phyloP scores from a whole-genome alignment of 35 echinoderm and acorn worm species.

The Diadema setosum region DNA sequence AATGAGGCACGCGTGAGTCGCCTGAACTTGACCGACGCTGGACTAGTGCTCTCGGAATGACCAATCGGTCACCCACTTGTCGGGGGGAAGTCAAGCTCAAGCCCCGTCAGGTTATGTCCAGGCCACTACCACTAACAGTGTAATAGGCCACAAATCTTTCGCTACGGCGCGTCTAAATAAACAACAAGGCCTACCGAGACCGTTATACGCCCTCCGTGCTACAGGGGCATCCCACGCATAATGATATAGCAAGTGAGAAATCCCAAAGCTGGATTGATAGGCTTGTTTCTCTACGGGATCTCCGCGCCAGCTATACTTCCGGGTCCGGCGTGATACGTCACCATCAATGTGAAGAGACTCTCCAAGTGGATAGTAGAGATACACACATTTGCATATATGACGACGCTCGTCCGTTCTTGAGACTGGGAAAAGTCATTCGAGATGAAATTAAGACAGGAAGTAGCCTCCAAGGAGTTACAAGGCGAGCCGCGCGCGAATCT shows the following conservation, averaged over 20 bases:
- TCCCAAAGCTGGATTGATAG: background rate
- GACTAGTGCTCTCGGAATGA: background rate
- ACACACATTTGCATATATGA: slow-evolving; percentile 1
- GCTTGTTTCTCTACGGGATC: background rate
- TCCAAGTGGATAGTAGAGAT: background rate
- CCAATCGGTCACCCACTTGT: background rate
- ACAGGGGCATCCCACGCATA: too few relatives aligned
- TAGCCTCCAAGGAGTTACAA: background rate
- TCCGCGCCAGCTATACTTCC: background rate
- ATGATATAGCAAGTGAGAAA: too few relatives aligned
- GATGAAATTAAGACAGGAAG: slow-evolving; percentile 12
- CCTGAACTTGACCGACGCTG: too few relatives aligned
- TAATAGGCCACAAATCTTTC: slow-evolving; percentile 14
- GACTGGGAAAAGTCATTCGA: slow-evolving; percentile 9
- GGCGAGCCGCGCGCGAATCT: background rate
- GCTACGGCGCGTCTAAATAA: slow-evolving; percentile 8
- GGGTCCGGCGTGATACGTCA: background rate
- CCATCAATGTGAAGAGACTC: background rate
- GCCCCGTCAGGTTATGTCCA: slow-evolving; percentile 2
- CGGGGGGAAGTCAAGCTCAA: background rate
- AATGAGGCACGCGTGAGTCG: too few relatives aligned
- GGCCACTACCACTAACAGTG: background rate
- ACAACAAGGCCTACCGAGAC: too few relatives aligned
- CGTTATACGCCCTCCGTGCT: too few relatives aligned
- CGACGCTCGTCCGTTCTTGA: background rate